Percentiles rank a stretch among this genome's conserved stretches.
These are phyloP conservation scores for Diceros bicornis DNA, from an alignment of 2,797 vertebrate genomes.

Conservation along the genomic window DNA sequence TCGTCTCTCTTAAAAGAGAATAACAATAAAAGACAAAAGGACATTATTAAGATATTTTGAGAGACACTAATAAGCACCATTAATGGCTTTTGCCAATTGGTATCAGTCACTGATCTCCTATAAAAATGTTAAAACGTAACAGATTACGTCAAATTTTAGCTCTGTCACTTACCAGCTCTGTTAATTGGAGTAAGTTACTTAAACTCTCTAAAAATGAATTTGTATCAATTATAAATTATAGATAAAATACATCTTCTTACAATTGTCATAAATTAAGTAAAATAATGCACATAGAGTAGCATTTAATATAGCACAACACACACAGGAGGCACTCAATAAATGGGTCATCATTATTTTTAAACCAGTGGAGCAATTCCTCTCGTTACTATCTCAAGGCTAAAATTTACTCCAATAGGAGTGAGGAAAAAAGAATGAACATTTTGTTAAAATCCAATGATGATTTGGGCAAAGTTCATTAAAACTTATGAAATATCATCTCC, in stretches of 20 bases:
- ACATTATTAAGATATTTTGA: not conserved
- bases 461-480: not conserved
- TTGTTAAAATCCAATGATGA: constrained; percentile 45
- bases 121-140: not conserved
- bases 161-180: not conserved
- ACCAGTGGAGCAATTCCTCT: not conserved
- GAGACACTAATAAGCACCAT: not conserved
- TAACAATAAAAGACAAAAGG: not conserved
- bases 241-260: not conserved
- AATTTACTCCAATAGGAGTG: not conserved
- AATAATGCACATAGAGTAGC: fast-evolving
- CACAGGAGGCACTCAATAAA: not conserved
- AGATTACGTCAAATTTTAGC: not conserved
- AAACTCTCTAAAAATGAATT: not conserved
- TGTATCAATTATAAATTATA: not conserved
- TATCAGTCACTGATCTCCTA: not conserved
- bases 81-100: not conserved
- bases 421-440: not conserved
- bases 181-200: not conserved
- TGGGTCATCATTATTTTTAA: not conserved
- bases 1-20: not conserved
- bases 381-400: not conserved
- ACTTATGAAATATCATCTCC: not conserved
- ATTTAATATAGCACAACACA: not conserved
- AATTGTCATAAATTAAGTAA: not conserved